These are phyloP conservation scores for Henicopernis longicauda DNA, from an alignment of 2,113 vertebrate genomes.

Conservation along the genomic window DNA sequence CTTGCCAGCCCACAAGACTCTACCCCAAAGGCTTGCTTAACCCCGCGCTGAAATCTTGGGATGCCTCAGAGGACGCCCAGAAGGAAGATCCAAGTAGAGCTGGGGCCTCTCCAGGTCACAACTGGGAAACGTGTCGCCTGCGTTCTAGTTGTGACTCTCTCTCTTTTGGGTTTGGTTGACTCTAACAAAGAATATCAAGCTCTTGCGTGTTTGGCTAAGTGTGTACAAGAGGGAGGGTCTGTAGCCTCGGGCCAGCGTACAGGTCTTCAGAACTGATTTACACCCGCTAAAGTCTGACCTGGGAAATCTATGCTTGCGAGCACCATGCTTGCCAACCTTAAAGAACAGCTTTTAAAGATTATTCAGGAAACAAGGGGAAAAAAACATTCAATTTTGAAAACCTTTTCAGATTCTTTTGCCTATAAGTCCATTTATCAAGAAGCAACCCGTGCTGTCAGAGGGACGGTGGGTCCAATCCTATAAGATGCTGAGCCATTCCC, in stretches of 20 bases:
- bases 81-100: neutral
- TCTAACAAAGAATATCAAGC: too few relatives aligned
- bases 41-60: neutral
- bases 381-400: neutral
- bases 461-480: neutral
- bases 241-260: fast-evolving
- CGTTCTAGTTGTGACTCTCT: neutral
- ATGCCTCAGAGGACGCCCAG: fast-evolving
- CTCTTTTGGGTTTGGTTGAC: neutral
- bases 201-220: fast-evolving
- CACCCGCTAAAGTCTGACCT: neutral
- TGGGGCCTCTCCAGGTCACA: neutral
- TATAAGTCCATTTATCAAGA: neutral
- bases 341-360: too few relatives aligned
- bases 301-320: neutral
- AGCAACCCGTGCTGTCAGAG: neutral
- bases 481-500: fast-evolving
- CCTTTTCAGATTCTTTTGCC: neutral
- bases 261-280: neutral
- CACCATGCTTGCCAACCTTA: neutral
- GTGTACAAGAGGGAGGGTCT: neutral
- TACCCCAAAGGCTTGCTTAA: fast-evolving
- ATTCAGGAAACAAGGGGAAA: neutral
- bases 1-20: neutral
- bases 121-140: fast-evolving